Evolutionary conservation across 2,888 invertebrate genomes (phyloP), one percentile per base, ranked within the genome.

Genomic region (Hypsopygia costalis): DNA sequence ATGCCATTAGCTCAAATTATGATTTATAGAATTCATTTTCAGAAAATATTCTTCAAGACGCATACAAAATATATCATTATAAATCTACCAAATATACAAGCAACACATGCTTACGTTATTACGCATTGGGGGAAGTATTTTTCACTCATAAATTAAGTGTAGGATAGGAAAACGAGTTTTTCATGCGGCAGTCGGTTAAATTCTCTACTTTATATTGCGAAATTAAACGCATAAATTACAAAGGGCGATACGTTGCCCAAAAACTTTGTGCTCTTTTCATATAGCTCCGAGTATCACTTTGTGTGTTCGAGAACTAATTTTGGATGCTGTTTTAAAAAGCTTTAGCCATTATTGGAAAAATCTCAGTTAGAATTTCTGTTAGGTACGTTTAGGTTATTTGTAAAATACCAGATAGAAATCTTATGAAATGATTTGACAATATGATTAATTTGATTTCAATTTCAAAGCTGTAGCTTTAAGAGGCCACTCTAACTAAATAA

Each of bases 211-310:
- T 76, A 75, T 73, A 75, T 75, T 65, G 76, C 74, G 69, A 83
- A 86, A 87, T 87, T 81, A 82, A 86, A 86, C 71, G 46, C 85
- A 85, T 87, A 87, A 87, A 86, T 87, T 79, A 77, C 74, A 50
- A 53, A 44, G 53, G 55, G 45, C 48, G 54, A 55, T 57, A 61
- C 52, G 49, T 50, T 45, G 48, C 34, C 40, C 25, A 28, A 46
- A 51, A 39, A 31, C 7, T 11, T 16, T 16, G 16, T 16, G 21
- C 32, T 38, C 9, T 1, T 11, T n/a, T 12, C 32, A 10, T 16
- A 4, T 16, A 4, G 16, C 16, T 16, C 4, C 16, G 16, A 4
- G 4, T 16, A 16, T 16, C 16, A 16, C 16, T 16, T 16, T 16
- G 16, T 16, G 16, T 16, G 4, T 16, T 4, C 3, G 16, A 2